Base-by-base conservation (phyloP, 2,888 invertebrate species). In the Pherbina coryleti region DNA sequence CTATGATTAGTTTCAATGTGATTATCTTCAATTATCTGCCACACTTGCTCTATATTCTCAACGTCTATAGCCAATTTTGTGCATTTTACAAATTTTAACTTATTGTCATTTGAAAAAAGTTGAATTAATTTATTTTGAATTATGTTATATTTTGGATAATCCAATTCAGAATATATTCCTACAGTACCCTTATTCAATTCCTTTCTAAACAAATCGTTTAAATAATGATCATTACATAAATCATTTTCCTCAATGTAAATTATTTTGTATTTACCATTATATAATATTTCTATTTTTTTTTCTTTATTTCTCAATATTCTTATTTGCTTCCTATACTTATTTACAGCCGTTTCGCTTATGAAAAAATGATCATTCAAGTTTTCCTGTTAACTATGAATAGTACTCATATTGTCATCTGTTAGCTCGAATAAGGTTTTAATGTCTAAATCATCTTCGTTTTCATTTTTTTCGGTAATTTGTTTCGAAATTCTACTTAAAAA, bases 21-120 rank as follows among this genome's bases (percentile, higher is more conserved):
- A n/a, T n/a, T n/a, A n/a, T n/a, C n/a, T 77, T 19, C 74, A 77
- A 51, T 49, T 69, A n/a, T 28, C 77, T 75, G 17, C 75, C 77
- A 25, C 78, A 78, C 75, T 77, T 78, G 17, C 75, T 78, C 73
- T 80, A 76, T 49, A 14, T 70, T 25, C 73, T 49, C 44, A 28
- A 78, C 28, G 53, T 79, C 80, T 9, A 34, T 51, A n/a, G 79
- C 79, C 51, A 79, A 17, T 62, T 75, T 77, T 44, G 70, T 75
- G 51, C 78, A 78, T 25, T 67, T 80, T 3, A 80, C 66, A 75
- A 81, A 81, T 67, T 77, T 80, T 28, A 78, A 25, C 31, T 75
- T 28, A 22, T 44, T 22, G 73, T 75, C 51, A 49, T 74, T 62
- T 11, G 22, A 22, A 74, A 78, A 75, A 19, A 79, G 51, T 22